Conservation (phyloP, 92 coral and sea anemone species). For the Blastomussa wellsi region DNA sequence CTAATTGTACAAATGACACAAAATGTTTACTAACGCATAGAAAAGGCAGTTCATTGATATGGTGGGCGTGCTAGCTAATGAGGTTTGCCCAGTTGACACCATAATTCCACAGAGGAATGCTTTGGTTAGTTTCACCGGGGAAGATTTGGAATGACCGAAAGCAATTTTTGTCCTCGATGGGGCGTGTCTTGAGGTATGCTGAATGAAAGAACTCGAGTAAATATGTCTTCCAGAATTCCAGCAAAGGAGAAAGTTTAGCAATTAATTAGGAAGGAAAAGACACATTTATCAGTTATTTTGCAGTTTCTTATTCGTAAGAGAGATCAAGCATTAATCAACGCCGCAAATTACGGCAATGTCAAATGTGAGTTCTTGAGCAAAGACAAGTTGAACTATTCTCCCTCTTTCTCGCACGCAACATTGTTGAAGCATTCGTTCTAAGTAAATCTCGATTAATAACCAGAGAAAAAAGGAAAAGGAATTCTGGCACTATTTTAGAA, state of each 20-base stretch:
- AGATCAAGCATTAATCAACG: slow-evolving; percentile 11
- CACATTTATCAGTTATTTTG: slow-evolving; percentile 17
- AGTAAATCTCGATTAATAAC: not conserved
- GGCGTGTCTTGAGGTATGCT: slow-evolving; percentile 43
- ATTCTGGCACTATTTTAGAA: not conserved
- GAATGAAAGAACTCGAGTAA: not conserved
- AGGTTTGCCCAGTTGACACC: slow-evolving; percentile 17
- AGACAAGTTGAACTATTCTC: not conserved
- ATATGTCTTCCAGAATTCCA: slow-evolving; percentile 17
- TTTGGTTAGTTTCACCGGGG: not conserved
- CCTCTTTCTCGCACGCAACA: slow-evolving; percentile 24
- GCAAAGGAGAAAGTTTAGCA: slow-evolving; percentile 5
- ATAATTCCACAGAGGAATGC: slow-evolving; percentile 17
- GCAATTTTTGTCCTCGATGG: not conserved
- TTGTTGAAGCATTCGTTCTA: not conserved
- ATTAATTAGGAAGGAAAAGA: slow-evolving; percentile 17
- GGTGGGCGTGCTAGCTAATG: slow-evolving; percentile 29
- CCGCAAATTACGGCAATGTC: slow-evolving; percentile 3
- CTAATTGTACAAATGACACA: slow-evolving; percentile 44
- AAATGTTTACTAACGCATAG: slow-evolving; percentile 36
- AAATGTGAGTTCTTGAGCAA: not conserved
- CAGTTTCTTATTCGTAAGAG: not conserved
- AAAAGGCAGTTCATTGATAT: slow-evolving; percentile 10
- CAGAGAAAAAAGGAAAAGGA: not conserved
- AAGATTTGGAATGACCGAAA: slow-evolving; percentile 1